Evolutionary conservation across 2,797 vertebrate species (phyloP).

Genomic region (Podarcis lilfordi): DNA sequence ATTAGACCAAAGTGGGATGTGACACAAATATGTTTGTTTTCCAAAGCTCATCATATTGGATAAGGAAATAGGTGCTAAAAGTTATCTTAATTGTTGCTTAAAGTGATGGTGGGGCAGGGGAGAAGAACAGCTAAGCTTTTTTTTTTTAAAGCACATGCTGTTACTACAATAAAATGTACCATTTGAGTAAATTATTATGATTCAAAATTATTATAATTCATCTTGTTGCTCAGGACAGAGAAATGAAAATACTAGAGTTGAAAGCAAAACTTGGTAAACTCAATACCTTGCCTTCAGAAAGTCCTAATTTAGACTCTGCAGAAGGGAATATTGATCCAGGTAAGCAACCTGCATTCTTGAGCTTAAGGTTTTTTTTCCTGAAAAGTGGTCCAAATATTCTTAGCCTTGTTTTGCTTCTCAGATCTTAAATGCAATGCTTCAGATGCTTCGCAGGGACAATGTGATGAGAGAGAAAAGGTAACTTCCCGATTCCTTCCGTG

Average conservation of each 20-base stretch:
- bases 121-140: not conserved
- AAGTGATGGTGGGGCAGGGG: not conserved
- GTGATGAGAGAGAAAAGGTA: slow-evolving; percentile 75
- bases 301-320: not conserved
- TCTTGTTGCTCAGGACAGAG: slow-evolving; percentile 62
- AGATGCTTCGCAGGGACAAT: slow-evolving; percentile 60
- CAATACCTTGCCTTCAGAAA: slow-evolving; percentile 42
- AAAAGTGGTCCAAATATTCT: not conserved
- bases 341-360: slow-evolving; percentile 27
- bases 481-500: not conserved
- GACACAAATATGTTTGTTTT: not conserved
- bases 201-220: not conserved
- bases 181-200: not conserved
- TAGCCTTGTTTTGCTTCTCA: slow-evolving; percentile 36
- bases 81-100: not conserved
- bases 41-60: not conserved
- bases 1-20: not conserved
- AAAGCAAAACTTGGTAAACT: slow-evolving; percentile 66
- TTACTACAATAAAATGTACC: not conserved
- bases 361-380: not conserved
- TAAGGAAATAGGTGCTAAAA: not conserved
- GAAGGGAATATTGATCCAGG: slow-evolving; percentile 49
- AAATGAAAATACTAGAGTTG: slow-evolving; percentile 67
- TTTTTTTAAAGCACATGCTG: not conserved
- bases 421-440: slow-evolving; percentile 38